A percentile compares a stretch with the other conserved stretches of the same genome.
These are phyloP conservation scores for Tyto alba DNA, from an alignment of 2,113 vertebrate species.

Conservation along the genomic window DNA sequence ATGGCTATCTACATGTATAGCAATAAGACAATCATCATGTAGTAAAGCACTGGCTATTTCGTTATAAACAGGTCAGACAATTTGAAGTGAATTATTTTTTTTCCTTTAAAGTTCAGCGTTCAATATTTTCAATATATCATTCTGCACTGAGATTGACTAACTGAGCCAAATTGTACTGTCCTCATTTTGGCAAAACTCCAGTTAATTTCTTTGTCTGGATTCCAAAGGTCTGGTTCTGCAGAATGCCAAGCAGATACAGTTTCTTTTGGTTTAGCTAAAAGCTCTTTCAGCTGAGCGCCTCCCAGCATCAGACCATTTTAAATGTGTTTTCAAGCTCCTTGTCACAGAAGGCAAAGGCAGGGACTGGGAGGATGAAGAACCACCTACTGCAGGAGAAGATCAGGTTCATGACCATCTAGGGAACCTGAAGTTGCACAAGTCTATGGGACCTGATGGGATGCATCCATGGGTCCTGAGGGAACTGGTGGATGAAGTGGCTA, in stretches of 20 bases:
- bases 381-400: too few species aligned
- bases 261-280: neutral
- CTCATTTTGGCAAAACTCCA: neutral
- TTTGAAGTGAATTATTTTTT: neutral
- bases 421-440: too few species aligned
- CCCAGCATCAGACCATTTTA: neutral
- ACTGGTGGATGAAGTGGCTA: too few species aligned
- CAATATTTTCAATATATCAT: neutral
- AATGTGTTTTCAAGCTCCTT: neutral
- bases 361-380: too few species aligned
- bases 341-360: too few species aligned
- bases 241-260: neutral
- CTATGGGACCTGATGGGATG: too few species aligned
- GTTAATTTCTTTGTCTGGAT: neutral
- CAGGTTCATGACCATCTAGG: too few species aligned
- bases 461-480: too few species aligned
- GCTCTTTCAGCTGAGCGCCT: neutral
- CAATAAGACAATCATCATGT: neutral
- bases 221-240: neutral
- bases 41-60: neutral
- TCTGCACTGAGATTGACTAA: neutral
- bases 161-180: neutral
- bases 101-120: neutral
- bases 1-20: neutral
- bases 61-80: neutral